Base-by-base conservation (phyloP, 2,113 vertebrate genomes). In the Leucoraja erinaceus region DNA sequence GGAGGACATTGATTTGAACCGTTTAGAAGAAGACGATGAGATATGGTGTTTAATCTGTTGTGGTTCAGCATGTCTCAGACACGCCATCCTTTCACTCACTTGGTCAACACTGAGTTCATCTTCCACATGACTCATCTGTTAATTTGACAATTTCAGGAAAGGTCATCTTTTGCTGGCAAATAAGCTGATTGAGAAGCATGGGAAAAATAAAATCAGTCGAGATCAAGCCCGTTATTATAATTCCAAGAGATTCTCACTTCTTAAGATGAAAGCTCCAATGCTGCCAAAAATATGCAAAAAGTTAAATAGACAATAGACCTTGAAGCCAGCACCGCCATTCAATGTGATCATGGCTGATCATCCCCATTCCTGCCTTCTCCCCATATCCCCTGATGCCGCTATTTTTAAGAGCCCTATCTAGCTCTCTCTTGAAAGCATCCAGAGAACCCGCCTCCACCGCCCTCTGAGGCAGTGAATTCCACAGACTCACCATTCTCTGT, bases 221-320 rank as follows among this genome's bases (percentile, higher is more conserved):
- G 83, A 28, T 86, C 59, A n/a, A 86, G 2, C 18, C 16, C 59
- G n/a, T 18, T 5, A 81, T 20, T 63, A 28, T 63, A 31, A 18
- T 88, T 88, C 59, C n/a, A 88, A 63, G 59, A 88, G 83, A 59
- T 88, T 88, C n/a, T 66, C 59, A 33, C 31, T 66, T 66, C n/a
- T 2, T 6, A 1, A 31, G 14, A 66, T 7, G 4, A 8, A 16
- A 88, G 11, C 59, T 31, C 28, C 1, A 2, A 14, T 63, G 31
- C 59, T 31, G 12, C 0, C 56, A 61, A 56, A 86, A 61, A 14
- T 84, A 59, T 10, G 14, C 59, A 31, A 14, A 14, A 31, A 31
- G 5, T n/a, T n/a, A n/a, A n/a, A n/a, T n/a, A n/a, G n/a, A n/a
- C n/a, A n/a, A n/a, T n/a, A n/a, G n/a, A n/a, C n/a, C n/a, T n/a